These are phyloP conservation scores for Samia ricini DNA, from an alignment of 1,140 invertebrate genomes.

Conservation along the genomic window DNA sequence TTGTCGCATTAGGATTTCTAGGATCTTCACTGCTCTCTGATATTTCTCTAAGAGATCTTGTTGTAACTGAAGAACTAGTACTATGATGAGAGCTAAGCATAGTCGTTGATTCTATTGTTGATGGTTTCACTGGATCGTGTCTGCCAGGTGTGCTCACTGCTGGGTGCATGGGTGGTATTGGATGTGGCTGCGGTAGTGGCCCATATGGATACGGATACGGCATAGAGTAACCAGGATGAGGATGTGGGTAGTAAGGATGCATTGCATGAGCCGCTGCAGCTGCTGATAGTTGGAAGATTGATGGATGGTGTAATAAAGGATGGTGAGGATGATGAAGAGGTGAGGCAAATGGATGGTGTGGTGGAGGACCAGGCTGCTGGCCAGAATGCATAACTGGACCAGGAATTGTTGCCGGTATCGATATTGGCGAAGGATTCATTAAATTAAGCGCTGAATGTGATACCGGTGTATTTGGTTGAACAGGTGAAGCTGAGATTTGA, in stretches of 20 bases:
- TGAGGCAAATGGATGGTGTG: constrained; percentile 80
- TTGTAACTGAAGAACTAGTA: constrained; percentile 80
- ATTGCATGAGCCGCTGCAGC: constrained; percentile 79
- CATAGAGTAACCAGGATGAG: constrained; percentile 83
- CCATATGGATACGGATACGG: constrained; percentile 85
- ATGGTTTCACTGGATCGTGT: constrained; percentile 72
- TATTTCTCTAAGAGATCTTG: constrained; percentile 79
- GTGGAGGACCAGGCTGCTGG: constrained; percentile 80
- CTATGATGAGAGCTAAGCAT: constrained; percentile 84
- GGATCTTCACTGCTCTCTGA: constrained; percentile 76
- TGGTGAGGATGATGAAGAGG: constrained; percentile 81
- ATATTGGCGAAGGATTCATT: constrained; percentile 80
- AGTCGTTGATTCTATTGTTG: constrained; percentile 82
- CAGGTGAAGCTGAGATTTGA: constrained; percentile 73
- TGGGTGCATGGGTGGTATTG: constrained; percentile 83
- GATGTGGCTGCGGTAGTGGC: constrained; percentile 84
- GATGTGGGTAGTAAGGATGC: constrained; percentile 84
- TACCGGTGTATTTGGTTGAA: constrained; percentile 70
- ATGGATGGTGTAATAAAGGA: constrained; percentile 83
- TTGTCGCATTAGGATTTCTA: constrained; percentile 66
- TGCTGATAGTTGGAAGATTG: constrained; percentile 78
- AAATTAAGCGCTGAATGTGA: constrained; percentile 80
- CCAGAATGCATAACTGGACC: constrained; percentile 84
- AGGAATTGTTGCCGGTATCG: constrained; percentile 82
- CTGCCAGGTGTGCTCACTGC: constrained; percentile 75